Conservation (phyloP, 2,797 vertebrate genomes). For the Enteromius anoplus region DNA sequence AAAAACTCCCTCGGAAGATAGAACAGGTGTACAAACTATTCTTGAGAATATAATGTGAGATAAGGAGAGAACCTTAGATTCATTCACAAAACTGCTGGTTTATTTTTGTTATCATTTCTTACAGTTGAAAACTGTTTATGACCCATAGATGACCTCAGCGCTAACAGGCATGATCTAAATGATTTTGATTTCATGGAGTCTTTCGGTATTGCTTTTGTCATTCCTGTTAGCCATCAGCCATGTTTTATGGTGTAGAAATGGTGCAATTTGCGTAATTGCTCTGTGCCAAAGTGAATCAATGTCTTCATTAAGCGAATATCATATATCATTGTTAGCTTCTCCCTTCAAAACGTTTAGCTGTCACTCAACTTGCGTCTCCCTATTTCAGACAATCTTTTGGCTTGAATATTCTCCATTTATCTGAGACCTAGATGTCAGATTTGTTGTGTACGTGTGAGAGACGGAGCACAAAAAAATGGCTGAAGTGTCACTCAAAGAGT, state of each 20-base stretch:
- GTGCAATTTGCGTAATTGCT: conserved; percentile 42
- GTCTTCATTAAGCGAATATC: conserved; percentile 47
- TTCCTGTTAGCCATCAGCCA: conserved; percentile 14
- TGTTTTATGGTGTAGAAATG: conserved; percentile 15
- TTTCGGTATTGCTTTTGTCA: not conserved
- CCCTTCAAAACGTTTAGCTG: conserved; percentile 62
- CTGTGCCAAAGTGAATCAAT: conserved; percentile 46
- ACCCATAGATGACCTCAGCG: conserved; percentile 4
- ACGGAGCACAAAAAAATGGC: conserved; percentile 38
- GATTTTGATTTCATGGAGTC: not conserved
- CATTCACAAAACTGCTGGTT: not conserved
- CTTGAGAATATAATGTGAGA: not conserved
- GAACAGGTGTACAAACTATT: conserved; percentile 1
- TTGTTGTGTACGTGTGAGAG: conserved; percentile 44
- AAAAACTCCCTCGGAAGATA: not conserved
- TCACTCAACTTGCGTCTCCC: conserved; percentile 65
- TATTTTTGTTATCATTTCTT: not conserved
- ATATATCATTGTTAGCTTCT: conserved; percentile 35
- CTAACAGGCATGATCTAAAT: not conserved
- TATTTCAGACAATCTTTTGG: conserved; percentile 60
- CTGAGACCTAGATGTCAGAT: conserved; percentile 57
- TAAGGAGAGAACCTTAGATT: not conserved
- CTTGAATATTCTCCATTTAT: conserved; percentile 52
- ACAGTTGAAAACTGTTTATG: not conserved
- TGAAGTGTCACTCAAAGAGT: conserved; percentile 54